Percentiles rank a stretch among this genome's conserved stretches.
Evolutionary conservation across 2,888 invertebrate species (phyloP).

Genomic region (Isoperla grammatica): DNA sequence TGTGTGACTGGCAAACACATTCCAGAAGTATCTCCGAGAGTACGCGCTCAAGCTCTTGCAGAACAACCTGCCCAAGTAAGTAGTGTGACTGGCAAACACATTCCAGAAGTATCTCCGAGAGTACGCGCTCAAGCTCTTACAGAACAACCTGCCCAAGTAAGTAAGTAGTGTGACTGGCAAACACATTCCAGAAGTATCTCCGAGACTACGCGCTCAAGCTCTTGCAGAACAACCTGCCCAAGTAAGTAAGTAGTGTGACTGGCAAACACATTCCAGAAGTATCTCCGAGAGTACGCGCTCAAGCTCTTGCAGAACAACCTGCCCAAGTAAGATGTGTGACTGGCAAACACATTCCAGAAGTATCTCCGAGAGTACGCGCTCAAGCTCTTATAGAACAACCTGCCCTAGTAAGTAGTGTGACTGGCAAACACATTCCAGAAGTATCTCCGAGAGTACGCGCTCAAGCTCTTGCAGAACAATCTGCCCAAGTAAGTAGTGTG

Average conservation of each 20-base stretch:
- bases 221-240: no score
- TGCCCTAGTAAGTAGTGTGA: constrained; percentile 71
- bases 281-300: constrained; percentile 82
- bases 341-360: constrained; percentile 87
- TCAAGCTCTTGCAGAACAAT: constrained; percentile 72
- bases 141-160: constrained; percentile 73
- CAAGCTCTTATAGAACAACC: constrained; percentile 71
- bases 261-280: constrained; percentile 86
- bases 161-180: no score
- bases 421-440: constrained; percentile 88
- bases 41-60: constrained; percentile 79
- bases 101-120: constrained; percentile 92
- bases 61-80: constrained; percentile 71
- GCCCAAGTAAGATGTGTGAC: constrained; percentile 62
- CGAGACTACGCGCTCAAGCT: no score
- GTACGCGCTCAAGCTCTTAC: constrained; percentile 77
- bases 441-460: constrained; percentile 86
- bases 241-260: constrained; percentile 86
- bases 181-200: no score
- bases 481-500: constrained; percentile 66
- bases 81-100: constrained; percentile 68
- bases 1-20: constrained; percentile 76
- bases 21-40: constrained; percentile 90
- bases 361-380: constrained; percentile 87
- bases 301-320: constrained; percentile 75